phyloP scores from a whole-genome alignment of 2,888 invertebrate genomes.

The Pecten maximus region DNA sequence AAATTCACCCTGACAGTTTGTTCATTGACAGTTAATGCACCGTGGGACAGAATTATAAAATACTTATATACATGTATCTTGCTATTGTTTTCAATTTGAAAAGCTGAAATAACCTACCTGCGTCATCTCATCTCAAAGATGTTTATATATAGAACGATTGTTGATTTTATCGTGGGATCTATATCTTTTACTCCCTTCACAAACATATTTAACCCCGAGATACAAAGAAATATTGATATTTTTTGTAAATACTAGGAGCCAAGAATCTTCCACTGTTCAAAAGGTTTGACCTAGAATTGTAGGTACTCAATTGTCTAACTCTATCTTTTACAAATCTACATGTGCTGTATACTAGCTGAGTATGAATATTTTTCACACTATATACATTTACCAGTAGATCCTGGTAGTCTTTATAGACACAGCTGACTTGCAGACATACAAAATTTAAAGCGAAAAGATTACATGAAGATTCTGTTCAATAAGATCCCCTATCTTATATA shows the following conservation, averaged over 20 bases:
- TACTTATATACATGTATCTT: background rate
- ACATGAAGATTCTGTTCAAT: background rate
- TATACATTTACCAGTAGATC: background rate
- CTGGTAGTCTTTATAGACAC: background rate
- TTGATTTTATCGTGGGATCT: background rate
- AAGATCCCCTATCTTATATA: background rate
- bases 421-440: background rate
- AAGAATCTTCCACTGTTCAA: background rate
- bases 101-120: conserved; percentile 21
- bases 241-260: background rate
- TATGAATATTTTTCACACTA: background rate
- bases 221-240: conserved; percentile 27
- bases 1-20: background rate
- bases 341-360: background rate
- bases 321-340: background rate
- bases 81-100: background rate
- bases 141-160: background rate
- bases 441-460: background rate
- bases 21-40: background rate
- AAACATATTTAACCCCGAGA: background rate
- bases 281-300: conserved; percentile 15
- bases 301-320: background rate
- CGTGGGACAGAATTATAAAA: background rate
- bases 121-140: background rate
- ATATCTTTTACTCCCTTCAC: background rate